Base-by-base conservation (phyloP, 35 echinoderm and acorn worm species). In the Chiridota heheva region DNA sequence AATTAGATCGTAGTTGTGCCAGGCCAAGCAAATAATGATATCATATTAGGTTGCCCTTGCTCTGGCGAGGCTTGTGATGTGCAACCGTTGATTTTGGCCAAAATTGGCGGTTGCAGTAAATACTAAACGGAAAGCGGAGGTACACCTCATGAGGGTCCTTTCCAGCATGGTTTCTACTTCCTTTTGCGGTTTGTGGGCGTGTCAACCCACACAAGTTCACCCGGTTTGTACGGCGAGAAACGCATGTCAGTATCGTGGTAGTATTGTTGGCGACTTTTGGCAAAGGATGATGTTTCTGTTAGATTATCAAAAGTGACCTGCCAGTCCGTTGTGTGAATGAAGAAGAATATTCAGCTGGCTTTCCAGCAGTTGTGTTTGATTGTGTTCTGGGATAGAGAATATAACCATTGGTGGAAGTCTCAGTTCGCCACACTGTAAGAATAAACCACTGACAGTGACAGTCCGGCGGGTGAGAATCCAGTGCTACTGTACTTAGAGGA, bases 401-500 rank as follows among this genome's bases (percentile, higher is more conserved):
- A 61, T 26, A 30, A 61, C 20, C 24, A 1, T 79, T 1, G 39
- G 13, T 26, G 81, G 63, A 27, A 83, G 42, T 42, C 56, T 49
- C 7, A 48, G 61, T 51, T 83, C 81, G 38, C 81, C 22, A 6
- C 82, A 32, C 7, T 73, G 82, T 7, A 75, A 35, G 28, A 85
- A n/a, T 31, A 44, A 60, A 73, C 38, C n/a, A n/a, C n/a, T n/a
- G n/a, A n/a, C n/a, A n/a, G n/a, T n/a, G n/a, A n/a, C n/a, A n/a
- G n/a, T n/a, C n/a, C n/a, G n/a, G n/a, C 73, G 55, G 82, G 69
- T 0, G 47, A 59, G 51, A 59, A 85, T 43, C 82, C 70, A 13
- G 82, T 85, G 75, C 67, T 85, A 0, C 41, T 42, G 39, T 85
- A 34, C 0, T 63, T 33, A 22, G 35, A 33, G 2, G 82, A 58